These are phyloP conservation scores for Tribolium madens DNA, from an alignment of 1,140 invertebrate genomes.

Conservation along the genomic window DNA sequence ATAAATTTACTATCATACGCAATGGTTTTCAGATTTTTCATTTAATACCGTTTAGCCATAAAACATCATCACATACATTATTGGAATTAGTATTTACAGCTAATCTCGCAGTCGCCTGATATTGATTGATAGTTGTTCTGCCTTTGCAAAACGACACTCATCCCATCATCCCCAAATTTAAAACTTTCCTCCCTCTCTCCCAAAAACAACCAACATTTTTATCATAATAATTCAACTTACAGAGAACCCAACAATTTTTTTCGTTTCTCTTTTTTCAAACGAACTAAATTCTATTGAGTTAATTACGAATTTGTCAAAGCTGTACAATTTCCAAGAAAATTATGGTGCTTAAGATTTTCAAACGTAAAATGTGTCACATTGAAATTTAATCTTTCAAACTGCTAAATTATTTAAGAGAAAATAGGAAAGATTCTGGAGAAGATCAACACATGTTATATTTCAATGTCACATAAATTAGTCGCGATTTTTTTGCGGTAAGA, in stretches of 20 bases:
- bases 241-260: neutral
- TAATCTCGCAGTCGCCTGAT: conserved; percentile 41
- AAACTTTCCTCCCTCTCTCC: neutral
- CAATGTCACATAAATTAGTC: neutral
- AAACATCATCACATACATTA: conserved; percentile 47
- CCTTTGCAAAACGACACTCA: conserved; percentile 19
- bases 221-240: neutral
- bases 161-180: conserved; percentile 14
- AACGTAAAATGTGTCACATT: neutral
- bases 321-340: neutral
- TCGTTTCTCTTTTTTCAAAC: neutral
- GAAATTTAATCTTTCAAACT: neutral
- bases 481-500: neutral
- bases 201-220: neutral
- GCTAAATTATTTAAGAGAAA: neutral
- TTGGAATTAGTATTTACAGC: conserved; percentile 47
- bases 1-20: conserved; percentile 34
- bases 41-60: conserved; percentile 46
- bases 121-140: conserved; percentile 41
- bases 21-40: conserved; percentile 44
- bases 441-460: neutral
- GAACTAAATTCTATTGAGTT: neutral
- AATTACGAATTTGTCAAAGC: conserved; percentile 9
- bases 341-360: neutral
- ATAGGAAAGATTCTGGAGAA: neutral